Conservation (phyloP, 2,113 vertebrate genomes). For the Apeltes quadracus region DNA sequence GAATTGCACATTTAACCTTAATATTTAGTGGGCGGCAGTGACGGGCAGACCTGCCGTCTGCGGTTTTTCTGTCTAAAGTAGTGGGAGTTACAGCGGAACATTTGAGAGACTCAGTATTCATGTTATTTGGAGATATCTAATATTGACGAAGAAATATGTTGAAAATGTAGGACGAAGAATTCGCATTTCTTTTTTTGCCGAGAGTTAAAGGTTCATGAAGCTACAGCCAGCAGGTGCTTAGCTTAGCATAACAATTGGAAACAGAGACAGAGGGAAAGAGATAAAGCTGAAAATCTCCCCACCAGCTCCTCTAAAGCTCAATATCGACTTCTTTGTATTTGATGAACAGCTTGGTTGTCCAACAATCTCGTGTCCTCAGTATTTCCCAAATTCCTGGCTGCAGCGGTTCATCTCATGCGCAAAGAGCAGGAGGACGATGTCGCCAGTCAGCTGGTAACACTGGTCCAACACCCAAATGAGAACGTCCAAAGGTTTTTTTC, state of each 20-base stretch:
- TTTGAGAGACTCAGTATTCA: slow-evolving; percentile 49
- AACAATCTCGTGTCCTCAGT: not conserved
- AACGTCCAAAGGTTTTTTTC: slow-evolving; percentile 4
- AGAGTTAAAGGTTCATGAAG: not conserved
- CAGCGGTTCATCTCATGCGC: slow-evolving; percentile 24
- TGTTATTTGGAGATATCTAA: slow-evolving; percentile 45
- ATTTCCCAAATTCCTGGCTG: not conserved
- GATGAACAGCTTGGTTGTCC: not conserved
- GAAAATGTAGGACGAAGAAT: not conserved
- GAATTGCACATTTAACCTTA: slow-evolving; percentile 29
- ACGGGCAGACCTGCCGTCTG: not conserved
- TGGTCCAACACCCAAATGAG: slow-evolving; percentile 14
- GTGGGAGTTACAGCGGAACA: slow-evolving; percentile 18
- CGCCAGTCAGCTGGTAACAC: slow-evolving; percentile 33
- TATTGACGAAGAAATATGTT: not conserved
- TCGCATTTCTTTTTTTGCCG: not conserved
- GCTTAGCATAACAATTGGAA: not conserved
- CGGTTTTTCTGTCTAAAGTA: not conserved
- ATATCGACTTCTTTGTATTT: slow-evolving; percentile 3
- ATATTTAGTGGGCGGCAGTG: slow-evolving; percentile 7
- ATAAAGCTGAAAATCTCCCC: not conserved
- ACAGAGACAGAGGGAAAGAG: not conserved
- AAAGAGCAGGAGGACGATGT: slow-evolving; percentile 21
- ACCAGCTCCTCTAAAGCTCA: not conserved
- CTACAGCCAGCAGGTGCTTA: no score